Conservation (phyloP, 2,888 invertebrate species). For the Schizotus pectinicornis region DNA sequence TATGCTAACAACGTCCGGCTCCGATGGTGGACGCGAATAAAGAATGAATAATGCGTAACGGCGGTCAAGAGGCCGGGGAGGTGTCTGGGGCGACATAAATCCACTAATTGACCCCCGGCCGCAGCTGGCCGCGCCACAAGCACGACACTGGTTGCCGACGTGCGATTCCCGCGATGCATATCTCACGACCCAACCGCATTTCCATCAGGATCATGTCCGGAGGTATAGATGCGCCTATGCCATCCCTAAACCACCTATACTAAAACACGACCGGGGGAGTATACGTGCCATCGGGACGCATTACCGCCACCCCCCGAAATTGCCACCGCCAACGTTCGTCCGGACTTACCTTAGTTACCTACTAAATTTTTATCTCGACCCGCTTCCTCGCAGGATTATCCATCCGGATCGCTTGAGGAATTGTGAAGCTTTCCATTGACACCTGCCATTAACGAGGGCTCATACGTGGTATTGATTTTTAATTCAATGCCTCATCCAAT, state of each 20-base stretch:
- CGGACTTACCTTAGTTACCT: not conserved
- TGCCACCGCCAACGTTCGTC: not conserved
- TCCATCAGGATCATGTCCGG: slow-evolving; percentile 31
- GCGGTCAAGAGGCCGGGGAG: slow-evolving; percentile 38
- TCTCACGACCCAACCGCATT: slow-evolving; percentile 27
- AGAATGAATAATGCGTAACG: slow-evolving; percentile 16
- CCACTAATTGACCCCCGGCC: slow-evolving; percentile 51
- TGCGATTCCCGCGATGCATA: slow-evolving; percentile 31
- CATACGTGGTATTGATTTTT: too few species aligned
- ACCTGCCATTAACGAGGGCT: too few species aligned
- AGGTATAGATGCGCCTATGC: slow-evolving; percentile 9
- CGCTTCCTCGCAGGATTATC: too few species aligned
- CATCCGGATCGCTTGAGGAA: too few species aligned
- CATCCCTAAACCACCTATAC: slow-evolving; percentile 1
- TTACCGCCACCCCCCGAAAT: not conserved
- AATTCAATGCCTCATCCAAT: too few species aligned
- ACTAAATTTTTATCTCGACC: too few species aligned
- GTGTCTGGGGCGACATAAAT: slow-evolving; percentile 47
- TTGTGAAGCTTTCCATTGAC: too few species aligned
- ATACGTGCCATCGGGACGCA: slow-evolving; percentile 4
- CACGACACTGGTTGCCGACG: slow-evolving; percentile 29
- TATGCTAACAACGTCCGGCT: not conserved
- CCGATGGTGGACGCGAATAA: slow-evolving; percentile 3
- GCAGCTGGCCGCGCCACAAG: slow-evolving; percentile 45
- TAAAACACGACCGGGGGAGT: slow-evolving; percentile 1